phyloP scores from a whole-genome alignment of 2,888 invertebrate species.

The Drosophila neutralis region DNA sequence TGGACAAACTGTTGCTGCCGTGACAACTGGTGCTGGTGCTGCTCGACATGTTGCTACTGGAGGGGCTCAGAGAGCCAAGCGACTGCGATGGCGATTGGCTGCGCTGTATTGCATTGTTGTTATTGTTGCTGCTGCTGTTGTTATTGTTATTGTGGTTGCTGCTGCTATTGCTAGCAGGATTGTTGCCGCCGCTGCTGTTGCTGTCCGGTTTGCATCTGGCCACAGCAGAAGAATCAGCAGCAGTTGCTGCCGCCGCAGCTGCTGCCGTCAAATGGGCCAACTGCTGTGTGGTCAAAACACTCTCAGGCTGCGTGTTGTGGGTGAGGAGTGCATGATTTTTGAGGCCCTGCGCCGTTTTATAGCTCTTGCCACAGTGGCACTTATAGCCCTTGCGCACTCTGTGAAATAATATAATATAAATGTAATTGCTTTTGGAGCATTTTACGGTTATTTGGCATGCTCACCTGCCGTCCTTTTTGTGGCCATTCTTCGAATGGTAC shows the following conservation, averaged over 20 bases:
- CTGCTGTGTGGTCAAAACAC: conserved; percentile 78
- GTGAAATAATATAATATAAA: conserved; percentile 21
- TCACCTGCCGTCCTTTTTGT: conserved; percentile 93
- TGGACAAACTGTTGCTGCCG: conserved; percentile 66
- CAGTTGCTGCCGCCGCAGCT: conserved; percentile 26
- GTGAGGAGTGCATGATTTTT: conserved; percentile 88
- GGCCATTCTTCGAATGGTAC: conserved; percentile 94
- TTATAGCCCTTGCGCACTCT: conserved; percentile 92
- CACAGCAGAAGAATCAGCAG: conserved; percentile 11
- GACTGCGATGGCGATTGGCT: conserved; percentile 85
- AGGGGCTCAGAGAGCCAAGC: conserved; percentile 84
- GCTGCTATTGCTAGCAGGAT: conserved; percentile 14
- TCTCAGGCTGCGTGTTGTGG: conserved; percentile 84
- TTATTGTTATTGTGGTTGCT: conserved; percentile 3
- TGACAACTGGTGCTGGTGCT: conserved; percentile 83
- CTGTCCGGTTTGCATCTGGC: conserved; percentile 33
- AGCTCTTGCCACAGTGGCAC: conserved; percentile 94
- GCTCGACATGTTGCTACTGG: conserved; percentile 85
- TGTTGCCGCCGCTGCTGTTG: conserved; percentile 21
- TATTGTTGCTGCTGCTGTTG: conserved; percentile 41
- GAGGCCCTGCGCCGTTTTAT: conserved; percentile 92
- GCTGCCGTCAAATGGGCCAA: conserved; percentile 64
- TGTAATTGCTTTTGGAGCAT: conserved; percentile 14
- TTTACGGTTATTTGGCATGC: conserved; percentile 78
- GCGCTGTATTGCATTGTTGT: conserved; percentile 72